Percentiles rank a stretch among this genome's conserved stretches.
These are phyloP conservation scores for Melanostigma gelatinosum DNA, from an alignment of 2,113 vertebrate species.

Conservation along the genomic window DNA sequence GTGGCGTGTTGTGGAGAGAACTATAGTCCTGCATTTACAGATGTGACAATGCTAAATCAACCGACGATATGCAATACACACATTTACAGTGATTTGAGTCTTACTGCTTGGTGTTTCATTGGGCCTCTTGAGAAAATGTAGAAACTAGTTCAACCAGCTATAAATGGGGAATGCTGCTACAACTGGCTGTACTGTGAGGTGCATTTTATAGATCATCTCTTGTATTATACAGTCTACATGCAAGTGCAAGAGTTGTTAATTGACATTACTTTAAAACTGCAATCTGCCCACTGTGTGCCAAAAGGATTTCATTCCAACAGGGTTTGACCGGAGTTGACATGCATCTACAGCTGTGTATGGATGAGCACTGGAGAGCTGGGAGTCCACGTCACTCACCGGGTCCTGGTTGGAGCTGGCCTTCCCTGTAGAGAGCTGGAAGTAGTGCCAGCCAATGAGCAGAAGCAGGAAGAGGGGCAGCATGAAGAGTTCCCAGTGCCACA, in stretches of 20 bases:
- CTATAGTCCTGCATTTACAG: slow-evolving; percentile 19
- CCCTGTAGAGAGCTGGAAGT: slow-evolving; percentile 84
- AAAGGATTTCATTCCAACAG: slow-evolving; percentile 10
- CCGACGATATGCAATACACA: slow-evolving; percentile 28
- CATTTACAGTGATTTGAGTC: slow-evolving; percentile 31
- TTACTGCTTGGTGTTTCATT: slow-evolving; percentile 47
- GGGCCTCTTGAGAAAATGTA: slow-evolving; percentile 30
- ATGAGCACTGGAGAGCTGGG: slow-evolving; percentile 8
- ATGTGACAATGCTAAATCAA: slow-evolving; percentile 40
- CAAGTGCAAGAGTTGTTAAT: slow-evolving; percentile 17
- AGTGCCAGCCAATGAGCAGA: slow-evolving; percentile 91
- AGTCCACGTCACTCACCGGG: slow-evolving; percentile 84
- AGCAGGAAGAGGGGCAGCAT: slow-evolving; percentile 94
- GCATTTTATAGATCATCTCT: slow-evolving; percentile 18
- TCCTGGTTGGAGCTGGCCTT: slow-evolving; percentile 85
- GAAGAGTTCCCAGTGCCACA: slow-evolving; percentile 95
- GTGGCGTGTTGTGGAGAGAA: slow-evolving; percentile 13
- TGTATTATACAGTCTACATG: slow-evolving; percentile 10
- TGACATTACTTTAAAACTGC: slow-evolving; percentile 10
- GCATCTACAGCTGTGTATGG: slow-evolving; percentile 15
- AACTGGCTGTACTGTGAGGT: not conserved
- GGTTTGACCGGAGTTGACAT: not conserved
- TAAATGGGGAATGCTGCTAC: slow-evolving; percentile 20
- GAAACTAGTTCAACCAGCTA: slow-evolving; percentile 26
- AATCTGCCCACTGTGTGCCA: not conserved